Conservation (phyloP, 2,797 vertebrate species). For the Darevskia nairensis region DNA sequence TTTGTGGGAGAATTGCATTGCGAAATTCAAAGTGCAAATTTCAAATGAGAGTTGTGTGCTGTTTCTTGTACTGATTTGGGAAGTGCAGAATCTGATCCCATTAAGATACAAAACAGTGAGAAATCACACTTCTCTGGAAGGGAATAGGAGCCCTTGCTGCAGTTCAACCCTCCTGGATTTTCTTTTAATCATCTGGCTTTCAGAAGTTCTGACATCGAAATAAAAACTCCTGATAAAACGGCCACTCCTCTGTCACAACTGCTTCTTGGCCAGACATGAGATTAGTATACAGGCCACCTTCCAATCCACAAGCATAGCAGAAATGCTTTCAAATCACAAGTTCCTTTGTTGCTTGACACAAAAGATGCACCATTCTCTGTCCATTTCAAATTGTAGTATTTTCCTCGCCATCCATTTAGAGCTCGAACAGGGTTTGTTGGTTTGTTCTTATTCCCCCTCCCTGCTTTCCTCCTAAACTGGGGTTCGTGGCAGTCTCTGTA, state of each 20-base stretch:
- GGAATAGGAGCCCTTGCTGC: not conserved
- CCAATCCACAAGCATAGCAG: not conserved
- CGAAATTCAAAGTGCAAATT: too few relatives aligned
- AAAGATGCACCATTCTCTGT: not conserved
- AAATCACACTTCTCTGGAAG: not conserved
- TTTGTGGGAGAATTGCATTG: too few relatives aligned
- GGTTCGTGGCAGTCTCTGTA: slow-evolving; percentile 17
- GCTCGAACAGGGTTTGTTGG: not conserved
- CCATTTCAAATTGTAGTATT: not conserved
- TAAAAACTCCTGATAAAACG: slow-evolving; percentile 21
- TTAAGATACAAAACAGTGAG: not conserved
- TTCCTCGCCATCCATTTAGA: not conserved
- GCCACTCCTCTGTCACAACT: not conserved
- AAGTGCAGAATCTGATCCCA: too few relatives aligned
- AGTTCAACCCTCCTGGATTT: slow-evolving; percentile 6
- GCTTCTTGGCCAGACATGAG: not conserved
- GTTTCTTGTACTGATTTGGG: too few relatives aligned
- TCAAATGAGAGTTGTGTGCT: too few relatives aligned
- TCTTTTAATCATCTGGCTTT: not conserved
- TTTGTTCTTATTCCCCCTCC: too few relatives aligned
- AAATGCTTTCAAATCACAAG: slow-evolving; percentile 35
- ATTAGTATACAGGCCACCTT: not conserved
- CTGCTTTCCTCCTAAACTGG: not conserved
- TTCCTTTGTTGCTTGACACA: not conserved
- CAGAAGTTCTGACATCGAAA: slow-evolving; percentile 22